phyloP scores from a whole-genome alignment of 2,888 invertebrate species.

The Acronicta aceris region DNA sequence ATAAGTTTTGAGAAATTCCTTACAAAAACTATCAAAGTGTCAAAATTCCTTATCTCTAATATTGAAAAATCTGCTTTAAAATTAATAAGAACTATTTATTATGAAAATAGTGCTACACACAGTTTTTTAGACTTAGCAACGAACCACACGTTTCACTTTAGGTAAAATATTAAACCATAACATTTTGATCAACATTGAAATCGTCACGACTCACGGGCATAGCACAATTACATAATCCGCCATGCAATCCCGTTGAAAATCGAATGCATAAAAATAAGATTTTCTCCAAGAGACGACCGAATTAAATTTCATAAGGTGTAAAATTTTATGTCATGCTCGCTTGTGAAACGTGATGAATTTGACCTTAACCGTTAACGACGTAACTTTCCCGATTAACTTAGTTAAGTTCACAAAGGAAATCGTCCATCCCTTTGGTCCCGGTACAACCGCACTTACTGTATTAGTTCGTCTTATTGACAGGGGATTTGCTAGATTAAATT shows the following conservation, averaged over 20 bases:
- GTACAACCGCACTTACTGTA: slow-evolving; percentile 53
- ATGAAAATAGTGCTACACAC: no score
- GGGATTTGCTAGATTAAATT: slow-evolving; percentile 48
- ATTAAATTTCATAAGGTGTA: slow-evolving; percentile 45
- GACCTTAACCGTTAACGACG: slow-evolving; percentile 49
- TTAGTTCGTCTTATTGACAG: slow-evolving; percentile 52
- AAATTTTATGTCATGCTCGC: slow-evolving; percentile 36
- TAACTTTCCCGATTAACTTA: slow-evolving; percentile 57
- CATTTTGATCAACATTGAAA: no score
- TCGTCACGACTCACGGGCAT: no score
- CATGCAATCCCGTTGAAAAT: slow-evolving; percentile 8
- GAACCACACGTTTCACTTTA: no score
- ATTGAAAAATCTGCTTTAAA: no score
- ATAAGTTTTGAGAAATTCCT: no score
- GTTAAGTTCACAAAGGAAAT: slow-evolving; percentile 58
- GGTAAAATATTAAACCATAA: no score
- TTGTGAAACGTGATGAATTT: slow-evolving; percentile 50
- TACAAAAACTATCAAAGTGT: no score
- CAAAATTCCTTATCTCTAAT: no score
- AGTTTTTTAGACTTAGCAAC: no score
- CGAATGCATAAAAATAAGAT: slow-evolving; percentile 29
- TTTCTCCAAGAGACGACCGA: neutral
- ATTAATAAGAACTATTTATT: no score
- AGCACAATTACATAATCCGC: slow-evolving; percentile 3
- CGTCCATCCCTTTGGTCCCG: slow-evolving; percentile 42